Conservation (phyloP, 1,140 invertebrate species). For the Aplysia californica region DNA sequence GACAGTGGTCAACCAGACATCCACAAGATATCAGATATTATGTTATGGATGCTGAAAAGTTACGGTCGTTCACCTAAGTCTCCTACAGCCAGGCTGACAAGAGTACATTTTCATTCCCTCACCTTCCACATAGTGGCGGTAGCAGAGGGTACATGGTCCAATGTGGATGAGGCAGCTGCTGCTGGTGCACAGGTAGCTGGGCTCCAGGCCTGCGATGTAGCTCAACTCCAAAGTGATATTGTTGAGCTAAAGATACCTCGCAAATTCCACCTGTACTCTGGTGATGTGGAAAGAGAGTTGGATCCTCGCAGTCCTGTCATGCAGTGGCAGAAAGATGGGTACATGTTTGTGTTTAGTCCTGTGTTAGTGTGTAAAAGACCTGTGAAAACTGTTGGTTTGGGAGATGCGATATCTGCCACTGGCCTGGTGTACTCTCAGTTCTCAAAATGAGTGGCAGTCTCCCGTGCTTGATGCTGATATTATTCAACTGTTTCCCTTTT, state of each 20-base stretch:
- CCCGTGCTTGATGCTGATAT: too few species aligned
- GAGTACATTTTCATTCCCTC: slow-evolving; percentile 70
- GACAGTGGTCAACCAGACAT: slow-evolving; percentile 55
- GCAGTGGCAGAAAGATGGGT: slow-evolving; percentile 63
- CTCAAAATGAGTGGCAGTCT: too few species aligned
- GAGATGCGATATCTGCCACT: slow-evolving; percentile 70
- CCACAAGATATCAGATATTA: slow-evolving; percentile 67
- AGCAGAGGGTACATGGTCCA: slow-evolving; percentile 63
- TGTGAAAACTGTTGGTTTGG: slow-evolving; percentile 69
- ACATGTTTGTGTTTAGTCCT: slow-evolving; percentile 69
- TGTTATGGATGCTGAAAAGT: slow-evolving; percentile 66
- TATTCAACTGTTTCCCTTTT: too few species aligned
- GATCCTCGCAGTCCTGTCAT: slow-evolving; percentile 60
- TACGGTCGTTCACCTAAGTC: slow-evolving; percentile 62
- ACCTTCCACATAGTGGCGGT: slow-evolving; percentile 69
- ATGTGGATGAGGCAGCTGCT: slow-evolving; percentile 65
- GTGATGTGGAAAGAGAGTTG: slow-evolving; percentile 55
- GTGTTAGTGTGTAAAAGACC: slow-evolving; percentile 70
- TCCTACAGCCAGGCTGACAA: slow-evolving; percentile 60
- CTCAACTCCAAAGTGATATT: slow-evolving; percentile 49
- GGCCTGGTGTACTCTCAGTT: slow-evolving; percentile 68
- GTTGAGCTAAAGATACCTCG: slow-evolving; percentile 63
- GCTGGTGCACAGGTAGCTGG: slow-evolving; percentile 68
- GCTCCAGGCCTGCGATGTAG: slow-evolving; percentile 66
- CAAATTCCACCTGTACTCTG: slow-evolving; percentile 62